Conservation (phyloP, 1,140 invertebrate species). For the Probaryconus sp. region DNA sequence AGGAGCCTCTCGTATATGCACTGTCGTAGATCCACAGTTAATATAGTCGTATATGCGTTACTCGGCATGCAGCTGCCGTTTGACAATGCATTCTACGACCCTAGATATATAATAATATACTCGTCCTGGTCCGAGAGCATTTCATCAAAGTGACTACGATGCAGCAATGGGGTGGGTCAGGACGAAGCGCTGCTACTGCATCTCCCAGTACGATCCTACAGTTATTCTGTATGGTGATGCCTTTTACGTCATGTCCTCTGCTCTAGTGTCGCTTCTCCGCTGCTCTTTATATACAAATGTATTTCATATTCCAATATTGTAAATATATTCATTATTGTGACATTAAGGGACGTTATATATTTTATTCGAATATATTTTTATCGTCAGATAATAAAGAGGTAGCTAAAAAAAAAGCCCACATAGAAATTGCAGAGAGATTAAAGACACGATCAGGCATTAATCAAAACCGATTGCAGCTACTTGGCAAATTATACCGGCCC, state of each 20-base stretch:
- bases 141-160: constrained; percentile 74
- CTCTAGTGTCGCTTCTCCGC: not conserved
- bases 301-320: constrained; percentile 12
- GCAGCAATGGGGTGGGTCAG: constrained; percentile 61
- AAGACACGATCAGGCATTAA: too few relatives aligned
- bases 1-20: constrained; percentile 24
- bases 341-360: not conserved
- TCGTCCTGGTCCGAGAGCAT: constrained; percentile 68
- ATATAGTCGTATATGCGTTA: constrained; percentile 72
- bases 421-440: too few relatives aligned
- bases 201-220: constrained; percentile 31
- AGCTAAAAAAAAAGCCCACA: too few relatives aligned
- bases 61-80: constrained; percentile 70
- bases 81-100: constrained; percentile 73
- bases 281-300: constrained; percentile 31
- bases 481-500: too few relatives aligned
- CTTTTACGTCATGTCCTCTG: constrained; percentile 37
- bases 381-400: too few relatives aligned
- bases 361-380: not conserved
- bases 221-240: constrained; percentile 28
- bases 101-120: constrained; percentile 75
- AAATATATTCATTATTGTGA: constrained; percentile 26
- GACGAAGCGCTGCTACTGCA: constrained; percentile 33
- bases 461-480: too few relatives aligned
- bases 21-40: constrained; percentile 65